Conservation (phyloP, 2,113 vertebrate genomes). For the Limnothrissa miodon region DNA sequence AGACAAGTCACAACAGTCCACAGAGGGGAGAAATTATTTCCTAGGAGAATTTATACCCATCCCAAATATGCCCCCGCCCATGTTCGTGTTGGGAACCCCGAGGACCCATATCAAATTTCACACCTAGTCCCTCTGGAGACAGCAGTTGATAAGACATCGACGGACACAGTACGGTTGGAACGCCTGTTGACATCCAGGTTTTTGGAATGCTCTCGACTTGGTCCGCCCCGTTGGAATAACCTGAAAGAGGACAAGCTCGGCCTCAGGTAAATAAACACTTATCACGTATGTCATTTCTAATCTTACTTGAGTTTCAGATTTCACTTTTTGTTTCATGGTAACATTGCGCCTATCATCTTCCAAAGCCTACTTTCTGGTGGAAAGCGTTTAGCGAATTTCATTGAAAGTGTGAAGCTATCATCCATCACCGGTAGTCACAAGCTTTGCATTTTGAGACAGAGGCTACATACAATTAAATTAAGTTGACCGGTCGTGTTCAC, state of each 20-base stretch:
- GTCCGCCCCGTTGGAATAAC: constrained; percentile 17
- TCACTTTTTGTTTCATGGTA: background rate
- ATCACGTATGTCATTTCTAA: background rate
- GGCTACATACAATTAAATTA: background rate
- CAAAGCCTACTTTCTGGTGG: background rate
- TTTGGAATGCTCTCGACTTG: constrained; percentile 52
- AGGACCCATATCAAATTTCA: constrained; percentile 54
- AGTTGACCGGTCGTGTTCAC: background rate
- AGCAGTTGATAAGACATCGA: constrained; percentile 28
- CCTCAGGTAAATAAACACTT: constrained; percentile 53
- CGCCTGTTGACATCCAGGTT: constrained; percentile 49
- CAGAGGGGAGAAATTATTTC: constrained; percentile 1
- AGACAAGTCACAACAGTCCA: constrained; percentile 19
- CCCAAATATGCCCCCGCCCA: constrained; percentile 55
- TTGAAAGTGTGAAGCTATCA: background rate
- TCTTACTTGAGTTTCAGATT: too few relatives aligned
- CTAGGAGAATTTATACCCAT: background rate
- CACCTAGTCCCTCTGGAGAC: constrained; percentile 26
- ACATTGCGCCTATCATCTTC: background rate
- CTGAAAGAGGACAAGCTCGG: constrained; percentile 24
- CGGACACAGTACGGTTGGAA: constrained; percentile 34
- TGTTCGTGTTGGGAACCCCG: constrained; percentile 42
- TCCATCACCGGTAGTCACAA: background rate
- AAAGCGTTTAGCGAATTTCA: background rate
- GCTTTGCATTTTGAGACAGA: background rate